These are phyloP conservation scores for Helleia helle DNA, from an alignment of 2,888 invertebrate genomes.

Conservation along the genomic window DNA sequence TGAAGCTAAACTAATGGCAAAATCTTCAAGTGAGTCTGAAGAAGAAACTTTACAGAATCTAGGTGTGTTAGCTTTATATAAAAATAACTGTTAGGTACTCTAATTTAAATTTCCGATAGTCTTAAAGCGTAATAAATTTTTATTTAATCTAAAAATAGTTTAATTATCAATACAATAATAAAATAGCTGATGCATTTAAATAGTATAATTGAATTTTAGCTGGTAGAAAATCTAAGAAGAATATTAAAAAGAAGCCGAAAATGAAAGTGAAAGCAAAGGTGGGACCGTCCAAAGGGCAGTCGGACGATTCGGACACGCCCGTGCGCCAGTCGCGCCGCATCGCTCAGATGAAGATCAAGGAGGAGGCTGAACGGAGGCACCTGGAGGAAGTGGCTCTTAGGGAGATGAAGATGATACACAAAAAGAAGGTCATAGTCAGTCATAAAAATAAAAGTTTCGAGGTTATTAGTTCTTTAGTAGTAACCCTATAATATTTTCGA, in stretches of 20 bases:
- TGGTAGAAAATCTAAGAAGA: conserved; percentile 42
- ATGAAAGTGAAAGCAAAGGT: conserved; percentile 15
- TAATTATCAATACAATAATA: too few relatives aligned
- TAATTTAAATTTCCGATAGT: too few relatives aligned
- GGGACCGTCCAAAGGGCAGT: conserved; percentile 11
- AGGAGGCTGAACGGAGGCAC: conserved; percentile 85
- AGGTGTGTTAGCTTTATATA: conserved; percentile 48
- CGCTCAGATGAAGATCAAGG: conserved; percentile 89
- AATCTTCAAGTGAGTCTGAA: conserved; percentile 69
- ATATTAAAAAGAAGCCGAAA: conserved; percentile 23
- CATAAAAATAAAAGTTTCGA: too few relatives aligned
- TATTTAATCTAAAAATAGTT: too few relatives aligned
- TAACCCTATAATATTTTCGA: too few relatives aligned
- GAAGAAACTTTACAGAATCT: conserved; percentile 62
- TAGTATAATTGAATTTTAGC: conserved; percentile 30
- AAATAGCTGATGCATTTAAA: too few relatives aligned
- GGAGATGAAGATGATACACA: conserved; percentile 78
- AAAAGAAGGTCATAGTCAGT: conserved; percentile 72
- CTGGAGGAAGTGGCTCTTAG: conserved; percentile 82
- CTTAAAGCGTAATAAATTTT: too few relatives aligned
- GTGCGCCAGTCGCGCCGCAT: conserved; percentile 88
- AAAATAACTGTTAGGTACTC: too few relatives aligned
- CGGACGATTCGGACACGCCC: conserved; percentile 55
- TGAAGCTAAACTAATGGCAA: conserved; percentile 68
- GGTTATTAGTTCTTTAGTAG: too few relatives aligned